Conservation (phyloP, 2,113 vertebrate species). For the Crypturellus undulatus region DNA sequence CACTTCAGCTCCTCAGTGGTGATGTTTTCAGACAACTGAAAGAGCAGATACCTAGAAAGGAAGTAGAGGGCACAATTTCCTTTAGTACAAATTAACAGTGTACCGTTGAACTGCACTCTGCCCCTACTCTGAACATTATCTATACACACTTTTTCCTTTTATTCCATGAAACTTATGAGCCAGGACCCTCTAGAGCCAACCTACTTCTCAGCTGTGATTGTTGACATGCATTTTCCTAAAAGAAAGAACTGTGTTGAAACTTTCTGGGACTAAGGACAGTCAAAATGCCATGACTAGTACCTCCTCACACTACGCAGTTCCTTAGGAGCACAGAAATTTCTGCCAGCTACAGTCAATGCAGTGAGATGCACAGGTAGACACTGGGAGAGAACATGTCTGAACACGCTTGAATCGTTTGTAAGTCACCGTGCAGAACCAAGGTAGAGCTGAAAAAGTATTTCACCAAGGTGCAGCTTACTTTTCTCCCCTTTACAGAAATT, state of each 20-base stretch:
- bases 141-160: neutral
- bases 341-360: neutral
- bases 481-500: neutral
- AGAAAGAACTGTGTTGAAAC: neutral
- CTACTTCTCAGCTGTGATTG: neutral
- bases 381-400: neutral
- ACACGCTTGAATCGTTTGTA: neutral
- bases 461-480: fast-evolving
- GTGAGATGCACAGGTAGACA: neutral
- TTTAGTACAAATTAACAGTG: neutral
- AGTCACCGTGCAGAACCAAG: neutral
- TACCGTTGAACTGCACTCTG: fast-evolving
- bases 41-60: constrained; percentile 69
- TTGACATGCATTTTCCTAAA: neutral
- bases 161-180: fast-evolving
- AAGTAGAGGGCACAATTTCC: neutral
- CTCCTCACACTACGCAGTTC: fast-evolving
- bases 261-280: too few relatives aligned
- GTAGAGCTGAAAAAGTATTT: neutral
- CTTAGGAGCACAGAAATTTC: neutral
- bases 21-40: constrained; percentile 68
- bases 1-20: neutral
- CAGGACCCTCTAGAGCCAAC: neutral
- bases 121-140: neutral
- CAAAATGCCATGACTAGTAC: neutral